Conservation (phyloP, 2,888 invertebrate genomes). For the Philhelius pedissequus region DNA sequence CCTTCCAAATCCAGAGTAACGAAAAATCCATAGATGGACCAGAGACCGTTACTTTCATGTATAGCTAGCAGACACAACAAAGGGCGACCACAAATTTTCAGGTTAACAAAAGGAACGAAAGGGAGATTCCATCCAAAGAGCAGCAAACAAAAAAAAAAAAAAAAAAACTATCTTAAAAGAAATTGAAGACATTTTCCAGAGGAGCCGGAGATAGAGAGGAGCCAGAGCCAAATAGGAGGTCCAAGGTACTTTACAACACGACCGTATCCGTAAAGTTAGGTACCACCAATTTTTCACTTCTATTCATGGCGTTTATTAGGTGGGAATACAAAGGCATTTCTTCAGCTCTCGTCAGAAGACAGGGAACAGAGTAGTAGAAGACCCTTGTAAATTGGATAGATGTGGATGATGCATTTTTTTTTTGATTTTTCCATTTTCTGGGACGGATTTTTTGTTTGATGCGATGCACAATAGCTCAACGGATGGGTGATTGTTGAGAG, state of each 20-base stretch:
- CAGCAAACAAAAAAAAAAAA: background rate
- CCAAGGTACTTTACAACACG: slow-evolving; percentile 21
- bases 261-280: slow-evolving; percentile 36
- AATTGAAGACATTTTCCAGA: slow-evolving; percentile 1
- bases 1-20: slow-evolving; percentile 26
- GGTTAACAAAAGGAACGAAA: slow-evolving; percentile 14
- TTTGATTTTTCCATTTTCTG: background rate
- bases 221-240: background rate
- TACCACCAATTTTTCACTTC: slow-evolving; percentile 65
- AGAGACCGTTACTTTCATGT: slow-evolving; percentile 23
- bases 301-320: slow-evolving; percentile 65
- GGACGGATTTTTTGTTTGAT: background rate
- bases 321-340: slow-evolving; percentile 61
- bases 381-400: slow-evolving; percentile 33
- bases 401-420: slow-evolving; percentile 34
- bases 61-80: slow-evolving; percentile 21
- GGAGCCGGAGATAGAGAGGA: too few species aligned
- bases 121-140: background rate
- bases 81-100: slow-evolving; percentile 45
- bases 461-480: slow-evolving; percentile 13
- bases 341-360: background rate
- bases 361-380: background rate
- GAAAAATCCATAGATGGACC: slow-evolving; percentile 23
- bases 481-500: slow-evolving; percentile 50
- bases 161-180: slow-evolving; percentile 2